Evolutionary conservation across 2,113 vertebrate species (phyloP).

Genomic region (Phrynocephalus versicolor): DNA sequence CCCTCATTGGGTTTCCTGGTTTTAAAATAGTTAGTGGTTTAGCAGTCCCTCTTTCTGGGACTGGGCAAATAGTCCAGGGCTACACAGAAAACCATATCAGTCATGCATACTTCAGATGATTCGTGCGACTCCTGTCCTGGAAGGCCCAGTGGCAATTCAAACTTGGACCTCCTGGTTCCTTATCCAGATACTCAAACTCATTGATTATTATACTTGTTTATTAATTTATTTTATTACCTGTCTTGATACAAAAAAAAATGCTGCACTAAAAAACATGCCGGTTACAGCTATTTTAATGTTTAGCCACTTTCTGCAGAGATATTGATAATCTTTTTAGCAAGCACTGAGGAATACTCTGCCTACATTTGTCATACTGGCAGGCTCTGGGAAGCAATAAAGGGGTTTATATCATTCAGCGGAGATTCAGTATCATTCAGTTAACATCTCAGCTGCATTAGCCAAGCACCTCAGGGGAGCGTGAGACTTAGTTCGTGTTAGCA

Average conservation of each 20-base stretch:
- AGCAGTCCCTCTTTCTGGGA: too few species aligned
- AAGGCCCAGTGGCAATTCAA: too few species aligned
- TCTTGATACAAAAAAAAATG: too few species aligned
- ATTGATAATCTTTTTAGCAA: not conserved
- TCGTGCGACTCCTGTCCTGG: too few species aligned
- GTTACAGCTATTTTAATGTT: not conserved
- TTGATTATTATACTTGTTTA: not conserved
- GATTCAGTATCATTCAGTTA: slow-evolving; percentile 29
- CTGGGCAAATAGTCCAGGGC: too few species aligned
- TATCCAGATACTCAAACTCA: not conserved
- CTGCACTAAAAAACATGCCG: too few species aligned
- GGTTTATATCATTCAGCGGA: slow-evolving; percentile 17
- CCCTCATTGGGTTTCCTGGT: too few species aligned
- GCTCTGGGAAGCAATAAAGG: slow-evolving; percentile 2
- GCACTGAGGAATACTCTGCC: not conserved
- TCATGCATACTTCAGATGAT: too few species aligned
- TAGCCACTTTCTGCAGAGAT: not conserved
- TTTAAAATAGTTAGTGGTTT: too few species aligned
- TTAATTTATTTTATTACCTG: too few species aligned
- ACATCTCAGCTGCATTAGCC: slow-evolving; percentile 37
- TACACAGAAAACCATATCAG: too few species aligned
- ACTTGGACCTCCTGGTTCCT: too few species aligned
- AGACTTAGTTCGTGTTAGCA: slow-evolving; percentile 20
- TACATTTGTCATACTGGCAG: not conserved
- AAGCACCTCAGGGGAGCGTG: slow-evolving; percentile 12